Evolutionary conservation across 2,888 invertebrate genomes (phyloP).

Genomic region (Tiphia femorata): DNA sequence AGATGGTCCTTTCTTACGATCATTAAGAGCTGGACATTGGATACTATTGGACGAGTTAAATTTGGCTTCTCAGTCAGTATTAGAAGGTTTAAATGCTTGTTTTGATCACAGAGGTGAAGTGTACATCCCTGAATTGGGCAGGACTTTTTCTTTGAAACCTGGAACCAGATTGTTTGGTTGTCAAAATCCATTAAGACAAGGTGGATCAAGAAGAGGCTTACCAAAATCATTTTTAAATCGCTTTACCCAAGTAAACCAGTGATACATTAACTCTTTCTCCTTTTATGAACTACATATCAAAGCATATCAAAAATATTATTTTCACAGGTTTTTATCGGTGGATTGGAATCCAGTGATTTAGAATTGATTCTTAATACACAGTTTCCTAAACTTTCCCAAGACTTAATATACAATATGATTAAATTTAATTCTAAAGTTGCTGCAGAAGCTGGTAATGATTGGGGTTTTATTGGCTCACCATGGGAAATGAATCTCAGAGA

Average conservation of each 20-base stretch:
- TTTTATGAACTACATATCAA: neutral
- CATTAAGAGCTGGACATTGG: constrained; percentile 95
- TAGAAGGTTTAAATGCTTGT: constrained; percentile 98
- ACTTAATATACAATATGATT: constrained; percentile 80
- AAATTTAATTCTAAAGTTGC: constrained; percentile 81
- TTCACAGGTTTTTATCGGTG: constrained; percentile 73
- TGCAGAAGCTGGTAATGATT: constrained; percentile 75
- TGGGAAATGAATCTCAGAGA: constrained; percentile 99
- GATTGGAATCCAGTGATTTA: constrained; percentile 64
- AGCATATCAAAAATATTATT: neutral
- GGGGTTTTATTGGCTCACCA: constrained; percentile 88
- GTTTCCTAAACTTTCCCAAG: constrained; percentile 74
- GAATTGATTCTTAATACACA: constrained; percentile 77
- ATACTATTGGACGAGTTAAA: constrained; percentile 97
- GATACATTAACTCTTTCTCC: neutral
- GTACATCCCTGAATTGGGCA: constrained; percentile 93
- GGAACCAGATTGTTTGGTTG: constrained; percentile 94
- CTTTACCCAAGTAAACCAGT: constrained; percentile 84
- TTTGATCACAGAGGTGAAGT: constrained; percentile 97
- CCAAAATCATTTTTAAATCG: constrained; percentile 98
- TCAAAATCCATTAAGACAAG: constrained; percentile 96
- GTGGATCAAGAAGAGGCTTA: constrained; percentile 94
- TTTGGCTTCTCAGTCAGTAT: constrained; percentile 96
- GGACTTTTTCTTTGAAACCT: constrained; percentile 82
- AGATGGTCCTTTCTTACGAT: constrained; percentile 95